Evolutionary conservation across 2,888 invertebrate species (phyloP), one percentile per base, ranked within the genome.

Genomic region (Acleris literana): DNA sequence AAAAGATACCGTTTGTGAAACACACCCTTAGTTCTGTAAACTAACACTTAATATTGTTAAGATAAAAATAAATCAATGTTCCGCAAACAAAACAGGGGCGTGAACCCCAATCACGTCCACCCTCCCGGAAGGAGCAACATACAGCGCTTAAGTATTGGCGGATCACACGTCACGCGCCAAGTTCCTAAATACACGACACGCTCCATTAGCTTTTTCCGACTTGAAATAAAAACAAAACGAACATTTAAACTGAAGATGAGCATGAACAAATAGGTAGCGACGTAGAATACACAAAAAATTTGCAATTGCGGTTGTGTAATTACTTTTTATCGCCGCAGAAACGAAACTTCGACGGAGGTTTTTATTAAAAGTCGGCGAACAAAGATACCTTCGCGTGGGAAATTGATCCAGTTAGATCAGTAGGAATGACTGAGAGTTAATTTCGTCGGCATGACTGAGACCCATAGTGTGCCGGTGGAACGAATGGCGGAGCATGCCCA

Each of bases 401-500:
- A 67, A 67, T 63, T 49, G 67, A 51, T 58, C 57, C 67, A 67
- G 63, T 63, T 59, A 58, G 20, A 58, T 39, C 53, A 58, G 64
- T 68, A 52, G 54, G 39, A 46, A 55, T 46, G 54, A 46, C 48
- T 59, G 48, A 39, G 55, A 56, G 44, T 65, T 64, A 61, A 65
- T 65, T 65, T 74, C 73, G 69, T 66, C 72, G 73, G 76, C 77
- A 79, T 78, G 82, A 79, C 73, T 66, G 62, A 68, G 71, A 49
- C 25, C 57, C 76, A 81, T 76, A 79, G 79, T 78, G 77, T 74
- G 78, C 74, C 43, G 76, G 84, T 84, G 90, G 87, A 87, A 88
- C 90, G 88, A 90, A 91, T 76, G 75, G 82, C 75, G 69, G 77
- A 76, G 76, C 91, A 88, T 86, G 88, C 84, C 73, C 80, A 71